Base-by-base conservation (phyloP, 2,113 vertebrate genomes). In the Phodopus roborovskii region DNA sequence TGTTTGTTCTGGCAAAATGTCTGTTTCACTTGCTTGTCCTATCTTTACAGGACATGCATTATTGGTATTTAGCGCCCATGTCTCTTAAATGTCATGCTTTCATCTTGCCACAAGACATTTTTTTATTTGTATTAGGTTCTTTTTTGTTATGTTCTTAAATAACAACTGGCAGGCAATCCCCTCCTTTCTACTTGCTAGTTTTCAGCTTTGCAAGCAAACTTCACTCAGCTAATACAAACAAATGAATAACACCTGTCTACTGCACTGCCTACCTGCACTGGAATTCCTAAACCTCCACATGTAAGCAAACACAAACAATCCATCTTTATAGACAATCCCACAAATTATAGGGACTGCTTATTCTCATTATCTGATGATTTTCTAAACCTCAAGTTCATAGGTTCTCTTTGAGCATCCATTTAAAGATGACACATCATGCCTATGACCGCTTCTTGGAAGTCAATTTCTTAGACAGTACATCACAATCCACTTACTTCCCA, bases 401-500 rank as follows among this genome's bases (percentile, higher is more conserved):
- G 11, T 79, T 70, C 95, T 74, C 1, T 77, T 39, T 81, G 15
- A 11, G 13, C 92, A 78, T 62, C 56, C 26, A 75, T 74, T 94
- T 85, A 94, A 95, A 88, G 45, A n/a, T 53, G 30, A 74, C 48
- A 70, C 22, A 66, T 71, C 19, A 77, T 50, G 42, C 10, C 22
- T 85, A 28, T 64, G 12, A 85, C 71, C 36, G 86, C 71, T 62
- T 66, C 71, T 62, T 66, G 28, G 64, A 83, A 97, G 77, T 71
- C 82, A 82, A 60, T 92, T 90, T 95, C n/a, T 88, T 36, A n/a
- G 33, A 70, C 26, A 68, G 11, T n/a, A 48, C 28, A 45, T 89
- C 74, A 71, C 45, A 93, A 36, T 79, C 16, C 28, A 74, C 3
- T 94, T 87, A 81, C 68, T 96, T 97, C 56, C n/a, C n/a, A 92